phyloP scores from a whole-genome alignment of 2,888 invertebrate species.

The Agelastica alni region DNA sequence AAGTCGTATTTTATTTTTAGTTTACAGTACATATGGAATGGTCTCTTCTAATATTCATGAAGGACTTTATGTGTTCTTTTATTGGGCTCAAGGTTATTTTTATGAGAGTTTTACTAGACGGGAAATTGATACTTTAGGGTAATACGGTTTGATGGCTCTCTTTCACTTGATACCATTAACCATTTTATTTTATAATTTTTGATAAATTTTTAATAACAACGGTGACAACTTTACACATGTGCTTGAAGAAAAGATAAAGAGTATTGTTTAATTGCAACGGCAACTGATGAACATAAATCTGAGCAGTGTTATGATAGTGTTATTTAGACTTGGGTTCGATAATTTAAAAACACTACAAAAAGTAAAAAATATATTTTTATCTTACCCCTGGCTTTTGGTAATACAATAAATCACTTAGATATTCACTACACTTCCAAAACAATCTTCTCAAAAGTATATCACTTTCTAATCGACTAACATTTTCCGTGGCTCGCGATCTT shows the following conservation, averaged over 20 bases:
- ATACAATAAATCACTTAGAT: no score
- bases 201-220: background rate
- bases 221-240: background rate
- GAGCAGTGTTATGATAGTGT: no score
- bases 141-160: conserved; percentile 14
- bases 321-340: no score
- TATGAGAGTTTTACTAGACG: conserved; percentile 11
- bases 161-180: conserved; percentile 10
- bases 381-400: no score
- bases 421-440: no score
- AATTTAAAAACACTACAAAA: no score
- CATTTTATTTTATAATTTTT: conserved; percentile 15
- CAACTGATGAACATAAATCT: background rate
- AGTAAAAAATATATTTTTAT: no score
- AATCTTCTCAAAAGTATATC: no score
- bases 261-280: background rate
- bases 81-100: conserved; percentile 23
- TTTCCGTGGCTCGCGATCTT: no score
- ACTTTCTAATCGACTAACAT: no score
- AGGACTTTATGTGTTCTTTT: conserved; percentile 18
- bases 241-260: background rate
- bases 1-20: conserved; percentile 31
- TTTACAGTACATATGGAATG: conserved; percentile 11
- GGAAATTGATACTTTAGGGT: conserved; percentile 21
- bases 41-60: conserved; percentile 25